Evolutionary conservation across 2,113 vertebrate genomes (phyloP).

Genomic region (Sylvicapra grimmia): DNA sequence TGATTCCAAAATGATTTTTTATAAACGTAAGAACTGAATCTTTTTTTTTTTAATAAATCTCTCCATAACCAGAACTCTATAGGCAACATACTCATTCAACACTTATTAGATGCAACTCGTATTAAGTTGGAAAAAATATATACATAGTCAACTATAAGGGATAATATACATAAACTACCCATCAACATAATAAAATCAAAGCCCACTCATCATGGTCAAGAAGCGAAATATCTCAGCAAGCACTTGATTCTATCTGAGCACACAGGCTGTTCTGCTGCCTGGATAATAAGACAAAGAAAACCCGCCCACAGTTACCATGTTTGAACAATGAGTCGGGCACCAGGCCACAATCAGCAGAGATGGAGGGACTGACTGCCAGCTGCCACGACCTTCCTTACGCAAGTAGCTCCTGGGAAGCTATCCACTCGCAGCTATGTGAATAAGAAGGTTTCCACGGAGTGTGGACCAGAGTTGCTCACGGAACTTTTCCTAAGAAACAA

Average conservation of each 20-base stretch:
- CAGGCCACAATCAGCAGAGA: not conserved
- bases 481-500: not conserved
- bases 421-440: not conserved
- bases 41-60: not conserved
- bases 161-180: not conserved
- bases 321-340: not conserved
- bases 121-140: not conserved
- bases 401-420: not conserved
- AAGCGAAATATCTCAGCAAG: slow-evolving; percentile 13
- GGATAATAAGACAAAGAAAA: not conserved
- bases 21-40: not conserved
- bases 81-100: not conserved
- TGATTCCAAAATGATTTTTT: slow-evolving; percentile 1
- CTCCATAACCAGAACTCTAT: not conserved
- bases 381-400: not conserved
- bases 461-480: not conserved
- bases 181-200: not conserved
- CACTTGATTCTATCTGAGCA: not conserved
- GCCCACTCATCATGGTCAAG: not conserved
- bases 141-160: not conserved
- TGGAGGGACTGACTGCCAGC: not conserved
- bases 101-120: not conserved
- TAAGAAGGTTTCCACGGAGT: not conserved
- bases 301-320: not conserved
- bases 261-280: not conserved